phyloP scores from a whole-genome alignment of 2,888 invertebrate species.

The Volucella bombylans region DNA sequence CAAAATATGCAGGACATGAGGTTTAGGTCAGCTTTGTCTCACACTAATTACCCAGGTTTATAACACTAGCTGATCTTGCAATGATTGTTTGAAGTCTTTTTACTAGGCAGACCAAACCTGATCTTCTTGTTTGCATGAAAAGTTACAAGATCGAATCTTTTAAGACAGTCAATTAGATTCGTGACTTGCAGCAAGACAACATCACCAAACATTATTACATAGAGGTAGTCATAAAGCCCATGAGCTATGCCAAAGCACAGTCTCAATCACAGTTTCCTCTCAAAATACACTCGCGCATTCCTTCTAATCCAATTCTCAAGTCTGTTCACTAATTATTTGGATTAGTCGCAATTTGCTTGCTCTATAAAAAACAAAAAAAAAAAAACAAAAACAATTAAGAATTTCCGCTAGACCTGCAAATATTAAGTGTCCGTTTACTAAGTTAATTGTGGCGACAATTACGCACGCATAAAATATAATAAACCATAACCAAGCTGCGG shows the following conservation, averaged over 20 bases:
- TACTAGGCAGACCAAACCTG: no score
- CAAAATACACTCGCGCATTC: background rate
- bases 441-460: constrained; percentile 39
- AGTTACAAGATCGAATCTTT: no score
- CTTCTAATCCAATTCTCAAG: background rate
- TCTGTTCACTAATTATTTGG: background rate
- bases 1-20: no score
- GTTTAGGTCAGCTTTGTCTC: no score
- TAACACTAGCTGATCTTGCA: no score
- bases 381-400: constrained; percentile 29
- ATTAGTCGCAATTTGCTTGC: constrained; percentile 3
- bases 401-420: constrained; percentile 47
- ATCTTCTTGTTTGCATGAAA: no score
- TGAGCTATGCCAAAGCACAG: background rate
- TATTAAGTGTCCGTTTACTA: constrained; percentile 21
- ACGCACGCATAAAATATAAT: constrained; percentile 46
- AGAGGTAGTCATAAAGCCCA: background rate
- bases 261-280: background rate
- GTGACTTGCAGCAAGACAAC: background rate
- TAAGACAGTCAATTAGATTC: background rate
- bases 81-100: no score
- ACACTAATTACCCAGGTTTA: no score
- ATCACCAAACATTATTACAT: background rate
- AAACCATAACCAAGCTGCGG: background rate
- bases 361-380: background rate